Conservation (phyloP, 2,888 invertebrate genomes). For the Protophormia terraenovae region DNA sequence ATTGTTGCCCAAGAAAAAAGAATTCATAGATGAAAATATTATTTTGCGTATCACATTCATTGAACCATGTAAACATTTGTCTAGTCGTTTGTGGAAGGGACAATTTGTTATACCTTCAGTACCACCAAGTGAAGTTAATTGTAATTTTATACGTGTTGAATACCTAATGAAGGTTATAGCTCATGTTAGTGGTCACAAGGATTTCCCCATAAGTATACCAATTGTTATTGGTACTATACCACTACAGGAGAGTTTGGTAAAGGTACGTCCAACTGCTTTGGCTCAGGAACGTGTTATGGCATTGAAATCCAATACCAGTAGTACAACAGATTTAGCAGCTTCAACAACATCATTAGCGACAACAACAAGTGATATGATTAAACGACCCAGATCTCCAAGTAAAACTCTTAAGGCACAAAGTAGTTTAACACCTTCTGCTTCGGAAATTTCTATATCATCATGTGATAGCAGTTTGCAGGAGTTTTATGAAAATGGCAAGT, state of each 20-base stretch:
- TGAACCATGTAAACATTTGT: constrained; percentile 63
- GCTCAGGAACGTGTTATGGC: constrained; percentile 57
- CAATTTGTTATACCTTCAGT: constrained; percentile 68
- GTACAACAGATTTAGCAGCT: constrained; percentile 52
- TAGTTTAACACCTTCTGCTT: constrained; percentile 35
- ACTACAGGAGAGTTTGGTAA: constrained; percentile 65
- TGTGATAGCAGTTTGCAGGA: constrained; percentile 47
- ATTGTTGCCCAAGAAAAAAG: constrained; percentile 52
- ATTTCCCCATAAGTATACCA: constrained; percentile 66
- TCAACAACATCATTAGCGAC: neutral
- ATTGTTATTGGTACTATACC: constrained; percentile 73
- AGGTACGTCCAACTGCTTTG: constrained; percentile 58
- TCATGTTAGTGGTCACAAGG: constrained; percentile 59
- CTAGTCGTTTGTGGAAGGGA: constrained; percentile 69
- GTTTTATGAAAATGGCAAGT: constrained; percentile 47
- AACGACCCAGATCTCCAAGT: constrained; percentile 20
- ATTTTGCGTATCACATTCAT: constrained; percentile 46
- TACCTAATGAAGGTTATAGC: constrained; percentile 67
- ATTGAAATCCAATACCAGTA: constrained; percentile 49
- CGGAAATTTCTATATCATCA: constrained; percentile 36
- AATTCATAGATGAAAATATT: constrained; percentile 55
- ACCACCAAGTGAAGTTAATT: constrained; percentile 67
- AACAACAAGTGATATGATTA: neutral
- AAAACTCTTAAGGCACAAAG: constrained; percentile 17
- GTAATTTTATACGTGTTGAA: constrained; percentile 66